phyloP scores from a whole-genome alignment of 1,140 invertebrate species.

The Drosophila takahashii region DNA sequence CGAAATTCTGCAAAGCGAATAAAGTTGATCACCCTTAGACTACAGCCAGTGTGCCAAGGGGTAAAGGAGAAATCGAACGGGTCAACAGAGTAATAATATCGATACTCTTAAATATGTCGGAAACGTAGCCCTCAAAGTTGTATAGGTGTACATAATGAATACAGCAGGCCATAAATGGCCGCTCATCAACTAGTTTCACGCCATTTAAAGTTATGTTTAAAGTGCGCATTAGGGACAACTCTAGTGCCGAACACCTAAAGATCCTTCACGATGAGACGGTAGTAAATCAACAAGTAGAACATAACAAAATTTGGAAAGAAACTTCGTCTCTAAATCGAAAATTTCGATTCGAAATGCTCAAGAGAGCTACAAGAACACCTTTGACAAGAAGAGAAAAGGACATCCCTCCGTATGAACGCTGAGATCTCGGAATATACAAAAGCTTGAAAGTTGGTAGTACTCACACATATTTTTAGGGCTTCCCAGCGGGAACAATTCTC shows the following conservation, averaged over 20 bases:
- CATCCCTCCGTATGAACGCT: too few species aligned
- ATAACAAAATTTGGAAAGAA: too few species aligned
- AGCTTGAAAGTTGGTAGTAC: too few species aligned
- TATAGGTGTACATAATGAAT: not conserved
- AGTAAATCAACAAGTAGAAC: not conserved
- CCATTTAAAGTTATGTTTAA: not conserved
- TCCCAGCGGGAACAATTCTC: too few species aligned
- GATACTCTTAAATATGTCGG: not conserved
- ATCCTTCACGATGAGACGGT: not conserved
- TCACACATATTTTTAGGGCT: too few species aligned
- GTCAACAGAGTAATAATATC: not conserved
- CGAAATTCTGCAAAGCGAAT: not conserved
- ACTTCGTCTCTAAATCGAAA: too few species aligned
- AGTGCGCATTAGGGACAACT: not conserved
- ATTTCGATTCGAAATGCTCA: not conserved
- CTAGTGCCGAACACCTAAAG: not conserved
- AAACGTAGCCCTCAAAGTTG: not conserved
- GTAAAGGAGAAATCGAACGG: not conserved
- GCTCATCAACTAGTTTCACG: not conserved
- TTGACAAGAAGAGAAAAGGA: not conserved
- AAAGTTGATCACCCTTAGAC: not conserved
- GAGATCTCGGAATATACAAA: too few species aligned
- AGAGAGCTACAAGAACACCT: constrained; percentile 2
- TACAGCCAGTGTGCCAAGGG: not conserved
- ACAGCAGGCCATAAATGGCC: not conserved